Conservation (phyloP, 2,797 vertebrate genomes). For the Myotis planiceps region DNA sequence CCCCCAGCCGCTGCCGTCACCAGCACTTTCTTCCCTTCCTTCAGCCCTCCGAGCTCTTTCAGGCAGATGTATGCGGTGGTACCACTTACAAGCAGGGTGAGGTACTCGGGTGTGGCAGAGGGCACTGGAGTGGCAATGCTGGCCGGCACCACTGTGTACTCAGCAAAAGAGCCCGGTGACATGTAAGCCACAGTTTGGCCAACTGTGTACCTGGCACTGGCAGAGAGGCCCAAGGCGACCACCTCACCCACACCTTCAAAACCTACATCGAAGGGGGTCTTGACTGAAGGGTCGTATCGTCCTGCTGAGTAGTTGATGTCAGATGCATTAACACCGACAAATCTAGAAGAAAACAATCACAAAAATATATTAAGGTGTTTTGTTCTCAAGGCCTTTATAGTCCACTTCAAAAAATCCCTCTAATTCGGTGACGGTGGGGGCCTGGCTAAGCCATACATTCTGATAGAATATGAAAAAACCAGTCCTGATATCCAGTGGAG, state of each 20-base stretch:
- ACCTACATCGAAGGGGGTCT: constrained; percentile 93
- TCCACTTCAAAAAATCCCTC: neutral
- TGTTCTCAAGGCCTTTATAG: constrained; percentile 19
- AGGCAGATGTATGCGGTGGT: constrained; percentile 94
- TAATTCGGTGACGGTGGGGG: neutral
- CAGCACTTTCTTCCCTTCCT: constrained; percentile 92
- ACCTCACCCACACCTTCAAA: constrained; percentile 96
- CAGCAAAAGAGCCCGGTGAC: constrained; percentile 91
- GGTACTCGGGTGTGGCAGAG: constrained; percentile 90
- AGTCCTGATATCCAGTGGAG: neutral
- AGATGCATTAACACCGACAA: constrained; percentile 95
- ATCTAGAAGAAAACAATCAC: constrained; percentile 89
- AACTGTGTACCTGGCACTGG: constrained; percentile 90
- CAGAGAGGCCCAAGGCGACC: constrained; percentile 94
- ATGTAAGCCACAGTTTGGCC: constrained; percentile 94
- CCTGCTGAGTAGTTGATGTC: constrained; percentile 96
- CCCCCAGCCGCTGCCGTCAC: constrained; percentile 95
- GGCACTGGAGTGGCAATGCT: constrained; percentile 88
- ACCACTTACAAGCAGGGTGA: constrained; percentile 92
- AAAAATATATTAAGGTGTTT: constrained; percentile 70
- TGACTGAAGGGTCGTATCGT: constrained; percentile 91
- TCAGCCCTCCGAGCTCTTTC: constrained; percentile 90
- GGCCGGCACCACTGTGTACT: constrained; percentile 92
- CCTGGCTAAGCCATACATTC: neutral
- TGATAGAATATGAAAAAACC: neutral